Evolutionary conservation across 30 jellyfish, hydroid and myxozoan genomes (phyloP).

Genomic region (Sanderia malayensis): DNA sequence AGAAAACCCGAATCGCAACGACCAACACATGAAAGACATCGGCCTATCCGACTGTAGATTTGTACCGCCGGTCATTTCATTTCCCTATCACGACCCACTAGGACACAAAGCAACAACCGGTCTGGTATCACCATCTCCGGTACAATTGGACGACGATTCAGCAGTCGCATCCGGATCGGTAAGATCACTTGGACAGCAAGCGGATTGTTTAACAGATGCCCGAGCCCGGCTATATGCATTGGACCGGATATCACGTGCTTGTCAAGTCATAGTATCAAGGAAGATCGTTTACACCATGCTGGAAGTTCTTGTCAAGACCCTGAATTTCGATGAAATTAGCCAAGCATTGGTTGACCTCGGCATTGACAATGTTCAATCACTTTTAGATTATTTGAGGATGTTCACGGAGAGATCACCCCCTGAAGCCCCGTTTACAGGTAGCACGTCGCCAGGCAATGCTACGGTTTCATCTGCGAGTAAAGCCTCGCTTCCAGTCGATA

Average conservation of each 20-base stretch:
- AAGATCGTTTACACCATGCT: slow-evolving; percentile 44
- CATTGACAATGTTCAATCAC: slow-evolving; percentile 33
- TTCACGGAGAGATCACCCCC: not conserved
- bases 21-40: slow-evolving; percentile 11
- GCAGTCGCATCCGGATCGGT: not conserved
- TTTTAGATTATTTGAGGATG: slow-evolving; percentile 27
- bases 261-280: slow-evolving; percentile 17
- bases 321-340: slow-evolving; percentile 48
- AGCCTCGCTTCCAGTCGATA: not conserved
- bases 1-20: slow-evolving; percentile 10
- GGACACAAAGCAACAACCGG: slow-evolving; percentile 35
- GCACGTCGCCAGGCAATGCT: not conserved
- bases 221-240: slow-evolving; percentile 41
- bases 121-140: not conserved
- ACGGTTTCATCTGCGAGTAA: not conserved
- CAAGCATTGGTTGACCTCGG: slow-evolving; percentile 63
- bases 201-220: slow-evolving; percentile 14
- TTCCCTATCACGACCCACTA: slow-evolving; percentile 48
- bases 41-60: slow-evolving; percentile 63
- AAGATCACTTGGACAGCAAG: slow-evolving; percentile 50
- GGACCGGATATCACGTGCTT: slow-evolving; percentile 23
- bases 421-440: too few relatives aligned
- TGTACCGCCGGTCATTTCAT: slow-evolving; percentile 46
- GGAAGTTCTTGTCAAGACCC: slow-evolving; percentile 41
- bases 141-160: not conserved